Percentiles rank a stretch among this genome's conserved stretches.
These are phyloP conservation scores for Calliphora vomitoria DNA, from an alignment of 2,888 invertebrate species.

Conservation along the genomic window DNA sequence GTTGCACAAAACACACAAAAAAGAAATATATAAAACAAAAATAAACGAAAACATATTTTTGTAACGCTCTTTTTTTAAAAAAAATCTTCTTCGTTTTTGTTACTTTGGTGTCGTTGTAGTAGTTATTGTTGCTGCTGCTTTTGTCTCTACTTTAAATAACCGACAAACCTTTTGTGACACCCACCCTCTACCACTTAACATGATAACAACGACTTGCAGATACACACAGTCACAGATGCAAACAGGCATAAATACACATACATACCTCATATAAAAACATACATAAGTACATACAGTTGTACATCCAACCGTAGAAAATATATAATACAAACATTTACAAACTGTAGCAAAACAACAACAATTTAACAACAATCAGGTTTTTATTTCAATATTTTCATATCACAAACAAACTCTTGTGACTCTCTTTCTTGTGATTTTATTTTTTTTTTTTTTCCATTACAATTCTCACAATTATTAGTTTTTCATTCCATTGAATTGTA, in stretches of 20 bases:
- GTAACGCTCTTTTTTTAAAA: constrained; percentile 52
- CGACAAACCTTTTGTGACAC: constrained; percentile 62
- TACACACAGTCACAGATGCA: not conserved
- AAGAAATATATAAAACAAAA: not conserved
- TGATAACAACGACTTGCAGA: constrained; percentile 41
- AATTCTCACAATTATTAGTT: constrained; percentile 35
- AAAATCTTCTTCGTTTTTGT: constrained; percentile 32
- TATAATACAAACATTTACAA: constrained; percentile 42
- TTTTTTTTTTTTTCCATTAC: not conserved
- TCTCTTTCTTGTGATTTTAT: not conserved
- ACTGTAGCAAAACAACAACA: not conserved
- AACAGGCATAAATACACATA: not conserved
- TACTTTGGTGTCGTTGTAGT: constrained; percentile 1
- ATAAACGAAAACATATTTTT: constrained; percentile 65
- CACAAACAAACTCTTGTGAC: constrained; percentile 21
- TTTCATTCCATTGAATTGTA: constrained; percentile 10
- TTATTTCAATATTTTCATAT: constrained; percentile 45
- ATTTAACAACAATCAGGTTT: constrained; percentile 57
- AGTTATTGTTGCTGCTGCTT: constrained; percentile 60
- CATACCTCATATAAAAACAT: constrained; percentile 2
- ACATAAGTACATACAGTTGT: not conserved
- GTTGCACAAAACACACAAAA: constrained; percentile 22
- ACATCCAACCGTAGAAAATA: constrained; percentile 1
- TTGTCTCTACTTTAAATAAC: constrained; percentile 57
- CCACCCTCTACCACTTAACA: constrained; percentile 59